Evolutionary conservation across 2,888 invertebrate genomes (phyloP).

Genomic region (Campopleginae sp.): DNA sequence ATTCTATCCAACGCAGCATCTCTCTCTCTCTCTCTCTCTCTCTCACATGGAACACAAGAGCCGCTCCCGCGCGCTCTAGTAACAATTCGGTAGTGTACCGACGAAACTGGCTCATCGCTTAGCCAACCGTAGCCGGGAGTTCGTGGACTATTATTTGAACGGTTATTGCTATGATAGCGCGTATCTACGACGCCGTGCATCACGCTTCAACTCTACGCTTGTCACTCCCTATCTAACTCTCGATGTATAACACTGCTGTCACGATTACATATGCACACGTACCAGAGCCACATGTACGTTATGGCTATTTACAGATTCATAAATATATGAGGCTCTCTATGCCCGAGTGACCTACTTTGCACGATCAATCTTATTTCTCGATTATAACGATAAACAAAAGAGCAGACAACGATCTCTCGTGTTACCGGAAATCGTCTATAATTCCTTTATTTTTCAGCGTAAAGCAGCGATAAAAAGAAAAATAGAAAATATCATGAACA

Average conservation of each 20-base stretch:
- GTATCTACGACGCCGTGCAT: conserved; percentile 80
- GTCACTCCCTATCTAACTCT: conserved; percentile 76
- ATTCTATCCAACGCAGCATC: conserved; percentile 23
- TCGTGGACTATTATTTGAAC: conserved; percentile 81
- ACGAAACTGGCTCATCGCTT: conserved; percentile 30
- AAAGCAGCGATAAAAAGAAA: not conserved
- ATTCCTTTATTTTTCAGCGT: not conserved
- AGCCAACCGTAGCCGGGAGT: conserved; percentile 67
- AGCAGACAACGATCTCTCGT: too few species aligned
- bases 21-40: conserved; percentile 15
- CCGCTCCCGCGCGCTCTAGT: conserved; percentile 13
- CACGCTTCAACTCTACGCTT: conserved; percentile 81
- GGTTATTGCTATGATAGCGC: conserved; percentile 82
- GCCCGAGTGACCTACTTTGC: conserved; percentile 3
- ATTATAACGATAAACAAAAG: not conserved
- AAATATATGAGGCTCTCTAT: conserved; percentile 40
- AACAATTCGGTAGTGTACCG: conserved; percentile 25
- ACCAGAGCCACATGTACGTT: not conserved
- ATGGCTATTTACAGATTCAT: conserved; percentile 1
- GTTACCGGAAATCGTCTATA: too few species aligned
- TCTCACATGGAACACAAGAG: conserved; percentile 12
- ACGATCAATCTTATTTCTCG: not conserved
- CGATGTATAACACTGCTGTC: conserved; percentile 67
- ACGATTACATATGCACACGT: conserved; percentile 74
- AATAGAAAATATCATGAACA: not conserved